Conservation (phyloP, 2,888 invertebrate genomes). For the Nephrotoma flavescens region DNA sequence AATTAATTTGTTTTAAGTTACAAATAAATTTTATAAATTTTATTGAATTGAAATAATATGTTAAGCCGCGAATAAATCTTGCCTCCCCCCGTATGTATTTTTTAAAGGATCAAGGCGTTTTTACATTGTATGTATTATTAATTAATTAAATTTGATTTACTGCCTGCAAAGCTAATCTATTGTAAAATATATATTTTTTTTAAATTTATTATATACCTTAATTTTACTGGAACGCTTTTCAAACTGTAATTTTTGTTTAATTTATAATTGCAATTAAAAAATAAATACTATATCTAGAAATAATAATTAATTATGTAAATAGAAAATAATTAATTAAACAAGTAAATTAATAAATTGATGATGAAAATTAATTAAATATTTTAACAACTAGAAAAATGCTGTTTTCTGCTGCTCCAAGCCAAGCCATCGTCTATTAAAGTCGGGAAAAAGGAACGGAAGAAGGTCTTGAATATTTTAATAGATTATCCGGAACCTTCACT, state of each 20-base stretch:
- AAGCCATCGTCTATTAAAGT: too few species aligned
- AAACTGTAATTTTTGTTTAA: neutral
- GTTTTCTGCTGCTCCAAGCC: too few species aligned
- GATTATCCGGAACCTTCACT: too few species aligned
- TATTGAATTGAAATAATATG: neutral
- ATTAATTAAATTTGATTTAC: neutral
- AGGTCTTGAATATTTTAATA: too few species aligned
- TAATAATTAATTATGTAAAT: neutral
- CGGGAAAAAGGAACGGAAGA: too few species aligned
- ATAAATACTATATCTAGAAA: neutral
- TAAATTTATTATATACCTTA: neutral
- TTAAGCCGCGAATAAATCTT: neutral
- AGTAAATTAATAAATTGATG: neutral
- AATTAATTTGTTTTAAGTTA: neutral
- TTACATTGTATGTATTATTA: neutral
- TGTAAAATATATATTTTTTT: neutral
- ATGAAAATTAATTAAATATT: neutral
- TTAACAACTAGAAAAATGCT: too few species aligned
- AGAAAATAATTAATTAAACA: neutral
- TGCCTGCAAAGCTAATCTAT: neutral
- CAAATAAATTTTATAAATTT: neutral
- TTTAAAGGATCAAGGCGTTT: neutral
- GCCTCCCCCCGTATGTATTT: neutral
- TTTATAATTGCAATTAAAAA: neutral
- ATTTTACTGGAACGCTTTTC: neutral